These are phyloP conservation scores for Boloria euphrosyne DNA, from an alignment of 2,888 invertebrate species.

Conservation along the genomic window DNA sequence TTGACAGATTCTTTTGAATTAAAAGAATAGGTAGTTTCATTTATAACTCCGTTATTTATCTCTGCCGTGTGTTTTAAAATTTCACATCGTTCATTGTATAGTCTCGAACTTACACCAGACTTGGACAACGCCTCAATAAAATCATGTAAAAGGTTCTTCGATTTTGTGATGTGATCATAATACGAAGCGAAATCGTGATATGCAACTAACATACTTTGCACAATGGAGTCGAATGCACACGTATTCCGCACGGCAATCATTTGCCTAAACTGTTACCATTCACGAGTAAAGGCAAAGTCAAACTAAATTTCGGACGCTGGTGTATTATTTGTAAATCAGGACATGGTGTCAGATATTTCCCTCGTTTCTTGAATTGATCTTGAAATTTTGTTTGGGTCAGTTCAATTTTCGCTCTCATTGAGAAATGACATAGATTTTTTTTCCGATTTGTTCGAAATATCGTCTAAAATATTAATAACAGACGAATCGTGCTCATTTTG, in stretches of 20 bases:
- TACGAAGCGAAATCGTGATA: conserved; percentile 7
- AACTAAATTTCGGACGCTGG: neutral
- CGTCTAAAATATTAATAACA: neutral
- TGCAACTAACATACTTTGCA: conserved; percentile 4
- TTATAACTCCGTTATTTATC: too few species aligned
- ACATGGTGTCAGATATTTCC: neutral
- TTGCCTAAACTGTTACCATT: conserved; percentile 6
- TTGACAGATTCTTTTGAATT: too few species aligned
- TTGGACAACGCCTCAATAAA: too few species aligned
- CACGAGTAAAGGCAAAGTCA: neutral
- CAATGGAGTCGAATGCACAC: conserved; percentile 4
- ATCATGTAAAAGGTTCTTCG: too few species aligned
- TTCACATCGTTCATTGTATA: too few species aligned
- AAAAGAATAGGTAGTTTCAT: too few species aligned
- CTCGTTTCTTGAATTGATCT: neutral
- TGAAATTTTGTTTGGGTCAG: too few species aligned
- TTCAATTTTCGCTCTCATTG: neutral
- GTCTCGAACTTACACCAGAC: too few species aligned
- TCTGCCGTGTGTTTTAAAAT: too few species aligned
- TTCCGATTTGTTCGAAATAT: neutral
- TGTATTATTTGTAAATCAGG: too few species aligned
- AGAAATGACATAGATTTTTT: neutral
- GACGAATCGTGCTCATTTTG: neutral
- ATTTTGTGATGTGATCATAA: too few species aligned
- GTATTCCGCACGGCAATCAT: too few species aligned